Evolutionary conservation across 1,140 invertebrate species (phyloP), one percentile per base, ranked within the genome.

Genomic region (Ladona fulva): DNA sequence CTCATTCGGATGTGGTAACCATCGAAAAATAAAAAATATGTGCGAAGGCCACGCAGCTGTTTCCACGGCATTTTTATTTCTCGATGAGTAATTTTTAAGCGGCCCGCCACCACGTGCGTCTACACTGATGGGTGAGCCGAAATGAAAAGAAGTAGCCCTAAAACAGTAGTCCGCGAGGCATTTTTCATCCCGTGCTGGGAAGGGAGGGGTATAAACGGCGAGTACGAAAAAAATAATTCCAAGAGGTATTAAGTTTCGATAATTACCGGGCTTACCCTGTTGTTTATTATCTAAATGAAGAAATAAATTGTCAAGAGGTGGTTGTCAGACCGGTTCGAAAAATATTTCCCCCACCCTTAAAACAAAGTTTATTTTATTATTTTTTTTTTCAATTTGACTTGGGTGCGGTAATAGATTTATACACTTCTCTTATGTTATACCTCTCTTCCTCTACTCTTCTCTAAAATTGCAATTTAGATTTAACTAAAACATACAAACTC

Each of bases 231-330:
- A 22, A 66, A 66, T 66, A 19, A 16, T 66, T 22, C 12, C 52
- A 12, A 22, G 52, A 37, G 29, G 29, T 37, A 66, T 66, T 66
- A 66, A 66, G 52, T 66, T 66, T 22, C 52, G n/a, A 66, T 66
- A 66, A 66, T 66, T 66, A 66, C 52, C 29, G 29, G 29, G 29
- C 29, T 37, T 66, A 66, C 52, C 52, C 52, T 66, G 16, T 66
- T 66, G 52, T 66, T 66, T 66, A 66, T 66, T 66, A 66, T 66
- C 52, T 66, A 66, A 66, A 66, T 66, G 52, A 66, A 66, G 52
- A 66, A 66, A 66, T 66, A 66, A 66, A 66, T 66, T 66, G 52
- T 66, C 52, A 66, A 66, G 52, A 12, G n/a, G 29, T 37, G 52
- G 52, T 22, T 66, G 52, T 22, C n/a, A 22, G 52, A 66, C 52